These are phyloP conservation scores for Alloplasta piceator DNA, from an alignment of 2,888 invertebrate genomes.

Conservation along the genomic window DNA sequence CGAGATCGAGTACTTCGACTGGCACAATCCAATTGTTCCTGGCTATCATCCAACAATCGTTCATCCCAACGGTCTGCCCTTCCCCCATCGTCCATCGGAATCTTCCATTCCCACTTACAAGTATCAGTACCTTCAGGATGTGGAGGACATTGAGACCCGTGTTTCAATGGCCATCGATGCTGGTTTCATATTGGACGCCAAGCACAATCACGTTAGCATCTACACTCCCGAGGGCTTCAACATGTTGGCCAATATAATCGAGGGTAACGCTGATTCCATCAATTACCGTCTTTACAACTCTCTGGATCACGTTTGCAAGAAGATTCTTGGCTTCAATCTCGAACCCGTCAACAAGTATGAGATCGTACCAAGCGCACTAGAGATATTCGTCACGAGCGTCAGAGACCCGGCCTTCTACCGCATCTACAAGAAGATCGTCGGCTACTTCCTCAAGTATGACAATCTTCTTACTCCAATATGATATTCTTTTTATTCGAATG, in stretches of 20 bases:
- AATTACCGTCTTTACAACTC: conserved; percentile 84
- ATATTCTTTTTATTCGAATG: too few species aligned
- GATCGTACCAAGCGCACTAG: conserved; percentile 85
- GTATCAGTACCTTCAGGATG: conserved; percentile 69
- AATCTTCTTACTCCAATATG: too few species aligned
- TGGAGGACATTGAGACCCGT: conserved; percentile 73
- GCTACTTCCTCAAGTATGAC: conserved; percentile 82
- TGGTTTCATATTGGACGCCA: conserved; percentile 66
- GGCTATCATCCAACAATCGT: conserved; percentile 87
- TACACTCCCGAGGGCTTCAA: conserved; percentile 83
- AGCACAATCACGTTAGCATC: conserved; percentile 67
- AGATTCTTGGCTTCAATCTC: conserved; percentile 80
- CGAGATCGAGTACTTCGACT: conserved; percentile 86
- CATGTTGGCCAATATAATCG: conserved; percentile 84
- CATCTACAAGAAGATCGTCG: conserved; percentile 86
- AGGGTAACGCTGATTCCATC: conserved; percentile 83
- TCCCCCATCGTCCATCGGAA: conserved; percentile 76
- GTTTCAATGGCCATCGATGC: conserved; percentile 74
- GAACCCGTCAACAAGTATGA: conserved; percentile 78
- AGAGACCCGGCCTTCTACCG: conserved; percentile 89
- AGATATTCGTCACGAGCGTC: conserved; percentile 87
- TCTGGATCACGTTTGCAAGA: conserved; percentile 84
- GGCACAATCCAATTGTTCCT: conserved; percentile 83
- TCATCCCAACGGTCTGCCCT: conserved; percentile 86
- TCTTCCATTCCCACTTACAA: conserved; percentile 69